phyloP scores from a whole-genome alignment of 2,797 vertebrate species.

The Etheostoma nigrum region DNA sequence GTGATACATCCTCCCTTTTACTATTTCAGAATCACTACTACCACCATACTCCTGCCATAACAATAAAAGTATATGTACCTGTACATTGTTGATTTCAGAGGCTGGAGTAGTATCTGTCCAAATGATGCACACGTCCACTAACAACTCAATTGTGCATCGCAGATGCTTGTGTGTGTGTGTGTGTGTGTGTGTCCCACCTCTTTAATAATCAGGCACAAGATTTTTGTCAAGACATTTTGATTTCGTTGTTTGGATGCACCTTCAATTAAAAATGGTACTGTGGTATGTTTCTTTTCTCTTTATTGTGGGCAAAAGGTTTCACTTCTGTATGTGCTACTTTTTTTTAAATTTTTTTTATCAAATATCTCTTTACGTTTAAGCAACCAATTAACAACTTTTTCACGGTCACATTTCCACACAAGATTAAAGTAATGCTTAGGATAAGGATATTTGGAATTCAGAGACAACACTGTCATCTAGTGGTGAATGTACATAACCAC shows the following conservation, averaged over 20 bases:
- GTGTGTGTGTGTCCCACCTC: background rate
- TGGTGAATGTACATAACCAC: conserved; percentile 30
- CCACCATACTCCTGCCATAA: background rate
- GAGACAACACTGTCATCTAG: conserved; percentile 54
- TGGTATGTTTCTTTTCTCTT: background rate
- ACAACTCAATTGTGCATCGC: conserved; percentile 8
- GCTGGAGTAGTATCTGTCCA: conserved; percentile 9
- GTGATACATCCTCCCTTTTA: background rate
- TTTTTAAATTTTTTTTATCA: no score
- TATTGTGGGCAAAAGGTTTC: background rate
- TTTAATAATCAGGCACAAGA: conserved; percentile 49
- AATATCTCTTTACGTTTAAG: background rate
- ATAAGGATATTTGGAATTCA: conserved; percentile 18
- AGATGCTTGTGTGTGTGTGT: conserved; percentile 41
- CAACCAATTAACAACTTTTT: conserved; percentile 5
- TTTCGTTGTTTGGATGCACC: conserved; percentile 12
- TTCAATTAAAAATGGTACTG: background rate
- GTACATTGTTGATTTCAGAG: conserved; percentile 13
- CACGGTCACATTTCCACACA: conserved; percentile 37
- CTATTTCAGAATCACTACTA: background rate
- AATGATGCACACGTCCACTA: conserved; percentile 9
- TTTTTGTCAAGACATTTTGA: conserved; percentile 3
- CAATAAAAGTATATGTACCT: conserved; percentile 44
- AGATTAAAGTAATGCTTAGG: conserved; percentile 52
- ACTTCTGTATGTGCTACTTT: background rate